Evolutionary conservation across 2,113 vertebrate genomes (phyloP), one percentile per base, ranked within the genome.

Genomic region (Lepidothrix coronata): DNA sequence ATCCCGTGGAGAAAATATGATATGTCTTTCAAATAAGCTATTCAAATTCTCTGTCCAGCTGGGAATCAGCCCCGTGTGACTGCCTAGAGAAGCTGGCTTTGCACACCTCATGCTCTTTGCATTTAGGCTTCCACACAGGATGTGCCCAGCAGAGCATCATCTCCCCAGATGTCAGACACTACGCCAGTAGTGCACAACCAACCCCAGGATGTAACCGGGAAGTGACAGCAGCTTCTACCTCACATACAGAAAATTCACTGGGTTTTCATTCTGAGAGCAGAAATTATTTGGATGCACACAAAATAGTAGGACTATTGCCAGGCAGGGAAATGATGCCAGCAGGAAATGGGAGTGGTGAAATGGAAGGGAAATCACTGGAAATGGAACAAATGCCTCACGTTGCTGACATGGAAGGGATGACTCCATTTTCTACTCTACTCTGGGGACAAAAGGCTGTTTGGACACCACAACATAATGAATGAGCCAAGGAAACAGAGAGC

Each of bases 271-370:
- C 23, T 59, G 70, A 57, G 12, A 79, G 37, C 30, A 94, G 51
- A 93, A 94, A 88, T 59, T 90, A 83, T 73, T 91, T 93, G 51
- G 55, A 78, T 76, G 27, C 23, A 84, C n/a, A 62, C 9, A 88
- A 57, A 85, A 84, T 6, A 83, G 19, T 0, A 85, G 48, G 31
- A 67, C 28, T 81, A 75, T 6, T 78, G 79, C 49, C 76, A 93
- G 58, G 21, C 65, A 85, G 37, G 3, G 18, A 88, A 68, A 52
- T 43, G 1, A 91, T 30, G 67, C 63, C 91, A 97, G 59, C 51
- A 88, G 67, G 67, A 95, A 93, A 79, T 27, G 54, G 51, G 48
- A 91, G 52, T 65, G 65, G 49, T 84, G 55, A 90, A 78, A 79
- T 25, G 35, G 51, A 49, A 84, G 35, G 44, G 54, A 93, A 27